phyloP scores from a whole-genome alignment of 2,113 vertebrate species.

The Bungarus multicinctus region DNA sequence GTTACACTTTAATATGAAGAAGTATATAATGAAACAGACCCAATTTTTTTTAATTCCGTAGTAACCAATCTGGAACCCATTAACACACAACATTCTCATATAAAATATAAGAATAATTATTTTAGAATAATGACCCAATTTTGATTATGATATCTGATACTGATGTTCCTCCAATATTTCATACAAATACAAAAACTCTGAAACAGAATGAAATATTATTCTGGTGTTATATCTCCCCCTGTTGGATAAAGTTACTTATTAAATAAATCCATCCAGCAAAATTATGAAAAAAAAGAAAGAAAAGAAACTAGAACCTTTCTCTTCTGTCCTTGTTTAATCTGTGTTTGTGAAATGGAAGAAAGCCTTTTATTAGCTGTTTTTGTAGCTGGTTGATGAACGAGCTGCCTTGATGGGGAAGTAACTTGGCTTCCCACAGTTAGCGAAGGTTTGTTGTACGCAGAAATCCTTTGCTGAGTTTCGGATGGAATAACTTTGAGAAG shows the following conservation, averaged over 20 bases:
- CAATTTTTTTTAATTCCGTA: neutral
- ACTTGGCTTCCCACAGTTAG: constrained; percentile 65
- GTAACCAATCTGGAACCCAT: neutral
- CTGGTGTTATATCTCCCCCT: constrained; percentile 61
- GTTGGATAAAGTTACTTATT: constrained; percentile 49
- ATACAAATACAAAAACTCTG: neutral
- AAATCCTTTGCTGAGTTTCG: constrained; percentile 80
- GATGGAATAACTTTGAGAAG: constrained; percentile 85
- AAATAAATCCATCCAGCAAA: constrained; percentile 25
- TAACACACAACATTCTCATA: neutral
- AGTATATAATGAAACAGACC: neutral
- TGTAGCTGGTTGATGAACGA: constrained; percentile 61
- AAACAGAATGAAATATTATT: constrained; percentile 17
- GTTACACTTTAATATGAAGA: neutral
- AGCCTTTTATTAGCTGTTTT: constrained; percentile 77
- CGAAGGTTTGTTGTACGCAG: constrained; percentile 66
- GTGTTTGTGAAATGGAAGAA: constrained; percentile 65
- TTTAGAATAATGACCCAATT: neutral
- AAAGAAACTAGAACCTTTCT: constrained; percentile 72
- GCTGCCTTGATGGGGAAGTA: constrained; percentile 55
- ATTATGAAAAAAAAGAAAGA: constrained; percentile 21
- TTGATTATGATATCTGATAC: neutral
- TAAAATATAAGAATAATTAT: neutral
- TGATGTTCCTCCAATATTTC: neutral
- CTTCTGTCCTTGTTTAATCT: constrained; percentile 83